phyloP scores from a whole-genome alignment of 2,113 vertebrate species.

The Sardina pilchardus region DNA sequence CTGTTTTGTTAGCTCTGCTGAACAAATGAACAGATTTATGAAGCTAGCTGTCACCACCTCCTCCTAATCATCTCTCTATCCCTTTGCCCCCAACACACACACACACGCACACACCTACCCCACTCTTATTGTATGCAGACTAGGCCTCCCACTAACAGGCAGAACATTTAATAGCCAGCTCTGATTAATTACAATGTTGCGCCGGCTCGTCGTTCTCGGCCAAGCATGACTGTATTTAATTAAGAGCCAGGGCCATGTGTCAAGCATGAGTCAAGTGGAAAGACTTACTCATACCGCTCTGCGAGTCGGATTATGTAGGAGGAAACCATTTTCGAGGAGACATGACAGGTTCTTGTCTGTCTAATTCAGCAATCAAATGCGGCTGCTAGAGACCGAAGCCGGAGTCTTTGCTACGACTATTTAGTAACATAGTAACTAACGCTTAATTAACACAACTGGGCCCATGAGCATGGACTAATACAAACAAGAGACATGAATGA shows the following conservation, averaged over 20 bases:
- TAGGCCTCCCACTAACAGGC: background rate
- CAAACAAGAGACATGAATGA: no score
- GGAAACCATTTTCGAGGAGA: background rate
- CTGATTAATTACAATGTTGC: background rate
- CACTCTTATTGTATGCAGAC: background rate
- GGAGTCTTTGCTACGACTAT: background rate
- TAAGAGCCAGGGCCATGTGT: background rate
- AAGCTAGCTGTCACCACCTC: background rate
- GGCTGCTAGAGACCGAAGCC: background rate
- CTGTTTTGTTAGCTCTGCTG: background rate
- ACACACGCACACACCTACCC: background rate
- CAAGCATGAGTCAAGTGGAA: background rate
- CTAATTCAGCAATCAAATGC: background rate
- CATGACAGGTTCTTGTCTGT: background rate
- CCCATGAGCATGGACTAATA: background rate
- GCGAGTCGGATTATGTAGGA: background rate
- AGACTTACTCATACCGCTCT: background rate
- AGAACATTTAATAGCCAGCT: constrained; percentile 9
- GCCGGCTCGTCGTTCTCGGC: background rate
- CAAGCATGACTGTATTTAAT: background rate
- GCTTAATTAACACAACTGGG: background rate
- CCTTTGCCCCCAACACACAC: background rate
- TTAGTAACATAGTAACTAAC: background rate
- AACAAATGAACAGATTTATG: background rate
- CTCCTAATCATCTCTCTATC: background rate